Conservation (phyloP, 2,797 vertebrate genomes). For the Acanthopagrus latus region DNA sequence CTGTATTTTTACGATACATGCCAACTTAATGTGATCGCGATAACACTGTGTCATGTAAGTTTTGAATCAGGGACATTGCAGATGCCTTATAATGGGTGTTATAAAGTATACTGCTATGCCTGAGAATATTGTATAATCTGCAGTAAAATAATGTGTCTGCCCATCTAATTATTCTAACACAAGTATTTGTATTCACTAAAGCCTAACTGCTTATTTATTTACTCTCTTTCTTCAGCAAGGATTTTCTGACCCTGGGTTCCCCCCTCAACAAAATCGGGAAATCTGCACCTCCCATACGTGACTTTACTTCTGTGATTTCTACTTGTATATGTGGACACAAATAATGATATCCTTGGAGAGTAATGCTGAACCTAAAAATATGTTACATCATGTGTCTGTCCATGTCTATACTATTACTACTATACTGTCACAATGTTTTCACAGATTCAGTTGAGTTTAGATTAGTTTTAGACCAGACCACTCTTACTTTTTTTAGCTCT, state of each 20-base stretch:
- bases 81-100: neutral
- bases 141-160: neutral
- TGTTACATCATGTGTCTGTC: neutral
- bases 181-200: neutral
- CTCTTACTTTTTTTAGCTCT: slow-evolving; percentile 75
- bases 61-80: neutral
- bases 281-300: neutral
- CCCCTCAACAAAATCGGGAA: too few relatives aligned
- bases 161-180: neutral
- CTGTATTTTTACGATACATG: neutral
- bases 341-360: neutral
- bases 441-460: neutral
- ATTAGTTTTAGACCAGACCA: neutral
- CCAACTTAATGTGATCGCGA: neutral
- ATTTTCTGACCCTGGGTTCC: neutral
- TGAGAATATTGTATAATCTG: neutral
- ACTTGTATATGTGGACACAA: neutral
- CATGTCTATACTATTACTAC: neutral
- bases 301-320: neutral
- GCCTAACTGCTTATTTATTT: neutral
- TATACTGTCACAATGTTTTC: neutral
- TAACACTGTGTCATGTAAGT: neutral
- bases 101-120: neutral
- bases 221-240: neutral
- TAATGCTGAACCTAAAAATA: neutral